Conservation (phyloP, 2,888 invertebrate species). For the Agrochola macilenta region DNA sequence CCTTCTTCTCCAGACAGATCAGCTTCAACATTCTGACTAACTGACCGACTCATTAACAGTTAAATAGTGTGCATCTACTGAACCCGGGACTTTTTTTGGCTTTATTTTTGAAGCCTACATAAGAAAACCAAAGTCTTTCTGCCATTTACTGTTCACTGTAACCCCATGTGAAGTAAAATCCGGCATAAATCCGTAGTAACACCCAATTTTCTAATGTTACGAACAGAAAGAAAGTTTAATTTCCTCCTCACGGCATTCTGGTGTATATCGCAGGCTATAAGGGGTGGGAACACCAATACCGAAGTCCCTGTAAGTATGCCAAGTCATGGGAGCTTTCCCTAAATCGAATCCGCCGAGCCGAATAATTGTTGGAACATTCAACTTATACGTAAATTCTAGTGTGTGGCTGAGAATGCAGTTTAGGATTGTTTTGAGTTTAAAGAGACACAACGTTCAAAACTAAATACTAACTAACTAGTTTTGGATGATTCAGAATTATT, state of each 20-base stretch:
- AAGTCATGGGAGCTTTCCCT: conserved; percentile 65
- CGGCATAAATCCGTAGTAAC: conserved; percentile 30
- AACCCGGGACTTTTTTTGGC: background rate
- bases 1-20: no score
- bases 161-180: conserved; percentile 10
- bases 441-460: no score
- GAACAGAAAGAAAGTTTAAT: conserved; percentile 29
- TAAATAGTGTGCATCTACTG: no score
- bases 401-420: conserved; percentile 47
- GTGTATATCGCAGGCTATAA: conserved; percentile 37
- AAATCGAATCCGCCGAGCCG: conserved; percentile 69
- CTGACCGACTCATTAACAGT: no score
- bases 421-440: conserved; percentile 22
- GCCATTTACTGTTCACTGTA: background rate
- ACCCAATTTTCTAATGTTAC: conserved; percentile 31
- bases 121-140: background rate
- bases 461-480: no score
- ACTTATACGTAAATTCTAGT: conserved; percentile 31
- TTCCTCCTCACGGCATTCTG: conserved; percentile 45
- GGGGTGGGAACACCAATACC: conserved; percentile 36
- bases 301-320: conserved; percentile 64
- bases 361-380: conserved; percentile 66
- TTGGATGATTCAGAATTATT: background rate
- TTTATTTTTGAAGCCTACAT: background rate
- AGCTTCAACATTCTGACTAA: no score